These are phyloP conservation scores for Melanchra persicariae DNA, from an alignment of 2,888 invertebrate genomes.

Conservation along the genomic window DNA sequence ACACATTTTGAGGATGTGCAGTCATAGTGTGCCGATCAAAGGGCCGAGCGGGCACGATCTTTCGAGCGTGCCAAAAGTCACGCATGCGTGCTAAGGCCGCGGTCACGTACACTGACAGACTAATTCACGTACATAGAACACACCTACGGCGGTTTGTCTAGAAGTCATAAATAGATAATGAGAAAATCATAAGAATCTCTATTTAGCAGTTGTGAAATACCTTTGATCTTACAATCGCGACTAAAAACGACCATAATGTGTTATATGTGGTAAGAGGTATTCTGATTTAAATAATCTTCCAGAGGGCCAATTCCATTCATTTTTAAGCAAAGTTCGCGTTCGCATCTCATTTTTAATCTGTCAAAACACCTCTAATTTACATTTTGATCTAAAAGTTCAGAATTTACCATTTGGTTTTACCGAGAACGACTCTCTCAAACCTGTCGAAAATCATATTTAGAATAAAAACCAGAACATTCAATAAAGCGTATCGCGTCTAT, in stretches of 20 bases:
- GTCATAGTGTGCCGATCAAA: conserved; percentile 49
- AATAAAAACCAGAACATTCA: not conserved
- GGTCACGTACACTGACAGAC: conserved; percentile 44
- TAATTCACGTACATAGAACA: conserved; percentile 37
- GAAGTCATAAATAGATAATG: conserved; percentile 18
- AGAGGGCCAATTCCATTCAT: too few relatives aligned
- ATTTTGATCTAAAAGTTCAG: too few relatives aligned
- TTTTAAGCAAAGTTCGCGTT: too few relatives aligned
- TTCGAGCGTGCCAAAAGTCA: conserved; percentile 62
- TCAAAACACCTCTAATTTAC: too few relatives aligned
- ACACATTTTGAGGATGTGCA: conserved; percentile 51
- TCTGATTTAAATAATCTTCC: not conserved
- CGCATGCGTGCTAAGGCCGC: conserved; percentile 50
- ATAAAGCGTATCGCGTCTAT: conserved; percentile 16
- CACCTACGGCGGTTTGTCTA: conserved; percentile 29
- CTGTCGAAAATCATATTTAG: not conserved
- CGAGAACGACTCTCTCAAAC: not conserved
- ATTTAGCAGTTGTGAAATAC: not conserved
- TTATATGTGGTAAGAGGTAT: not conserved
- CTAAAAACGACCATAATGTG: not conserved
- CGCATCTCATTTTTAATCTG: too few relatives aligned
- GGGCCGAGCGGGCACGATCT: conserved; percentile 48
- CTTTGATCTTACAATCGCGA: not conserved
- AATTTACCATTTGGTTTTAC: not conserved
- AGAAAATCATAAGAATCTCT: conserved; percentile 1